Evolutionary conservation across 2,797 vertebrate genomes (phyloP), one percentile per base, ranked within the genome.

Genomic region (Xiphophorus birchmanni): DNA sequence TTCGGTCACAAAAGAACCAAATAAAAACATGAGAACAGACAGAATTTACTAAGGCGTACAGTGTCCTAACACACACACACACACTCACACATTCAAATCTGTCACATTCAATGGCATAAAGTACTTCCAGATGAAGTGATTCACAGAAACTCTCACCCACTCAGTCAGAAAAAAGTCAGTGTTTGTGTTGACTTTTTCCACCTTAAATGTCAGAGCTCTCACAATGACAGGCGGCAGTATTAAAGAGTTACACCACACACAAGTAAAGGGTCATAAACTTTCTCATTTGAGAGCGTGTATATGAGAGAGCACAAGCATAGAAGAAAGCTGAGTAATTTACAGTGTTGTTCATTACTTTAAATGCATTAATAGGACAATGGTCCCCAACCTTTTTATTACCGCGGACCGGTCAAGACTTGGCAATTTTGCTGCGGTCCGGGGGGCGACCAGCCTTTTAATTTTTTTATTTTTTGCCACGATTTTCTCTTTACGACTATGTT

Each of bases 141-240:
- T 50, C 8, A 44, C n/a, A 81, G 45, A 81, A 84, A 84, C 65
- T 83, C 80, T 81, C 74, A 80, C 80, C 78, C 79, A 82, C 81
- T 85, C 79, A 69, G 81, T 72, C 74, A 82, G 63, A 77, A 52
- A 15, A 81, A 58, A 83, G 77, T 79, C 73, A 87, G 80, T 58
- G 80, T 77, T 79, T 76, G 56, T 86, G 77, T 80, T 82, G 77
- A 74, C 56, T 80, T 77, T 81, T 86, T 86, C 77, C 67, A 83
- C 82, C 74, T 89, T 89, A 88, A 92, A 92, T 89, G 90, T 90
- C 88, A 92, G 75, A 80, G 83, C 86, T 85, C 75, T 90, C 82
- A 82, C 76, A 65, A 76, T 86, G 82, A 88, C 89, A 90, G 84
- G 76, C 82, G 86, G 52, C 60, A 73, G 80, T 76, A 81, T 88